Evolutionary conservation across 1,140 invertebrate species (phyloP), one percentile per base, ranked within the genome.

Genomic region (Zaprionus lachaisei): DNA sequence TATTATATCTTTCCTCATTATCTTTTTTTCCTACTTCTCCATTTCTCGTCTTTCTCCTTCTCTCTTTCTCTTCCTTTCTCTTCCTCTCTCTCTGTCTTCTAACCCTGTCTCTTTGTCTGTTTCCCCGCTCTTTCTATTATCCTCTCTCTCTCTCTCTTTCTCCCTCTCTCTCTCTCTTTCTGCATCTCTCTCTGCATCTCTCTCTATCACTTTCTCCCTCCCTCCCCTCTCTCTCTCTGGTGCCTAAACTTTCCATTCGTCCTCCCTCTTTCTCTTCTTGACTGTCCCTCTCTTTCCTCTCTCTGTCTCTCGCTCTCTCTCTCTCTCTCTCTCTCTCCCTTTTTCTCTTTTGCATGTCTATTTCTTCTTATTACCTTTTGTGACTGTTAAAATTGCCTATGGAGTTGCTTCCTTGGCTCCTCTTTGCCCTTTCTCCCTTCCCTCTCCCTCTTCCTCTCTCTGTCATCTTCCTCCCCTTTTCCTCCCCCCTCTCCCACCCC

Each of bases 31-130:
- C 24, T 26, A 26, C 24, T 26, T 26, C 24, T 26, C 24, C 0
- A 26, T 26, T 26, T 26, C 24, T 26, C 4, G 24, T 26, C 24
- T 28, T 28, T 3, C 28, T 31, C 1, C 28, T 31, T 31, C 9
- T 9, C 28, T 9, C 2, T 31, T 9, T 31, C 9, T 34, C 31
- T 31, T 11, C 9, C 31, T 31, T n/a, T n/a, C n/a, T n/a, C 15
- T 41, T 15, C 6, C 0, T 41, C 15, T n/a, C 6, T 41, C 14
- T 38, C 37, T 15, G 4, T 38, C 37, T 38, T 28, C 26, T 28
- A 28, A 28, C 26, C 6, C 73, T 80, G 63, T 73, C 84, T 83
- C 80, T 87, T 14, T 14, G 14, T 38, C 14, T 15, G 84, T 14
- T 14, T 38, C 14, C 5, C 12, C 15, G 1, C 31, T 15, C 44